Percentiles rank a stretch among this genome's conserved stretches.
phyloP scores from a whole-genome alignment of 2,797 vertebrate species.

The Xiphorhynchus erythropygius region DNA sequence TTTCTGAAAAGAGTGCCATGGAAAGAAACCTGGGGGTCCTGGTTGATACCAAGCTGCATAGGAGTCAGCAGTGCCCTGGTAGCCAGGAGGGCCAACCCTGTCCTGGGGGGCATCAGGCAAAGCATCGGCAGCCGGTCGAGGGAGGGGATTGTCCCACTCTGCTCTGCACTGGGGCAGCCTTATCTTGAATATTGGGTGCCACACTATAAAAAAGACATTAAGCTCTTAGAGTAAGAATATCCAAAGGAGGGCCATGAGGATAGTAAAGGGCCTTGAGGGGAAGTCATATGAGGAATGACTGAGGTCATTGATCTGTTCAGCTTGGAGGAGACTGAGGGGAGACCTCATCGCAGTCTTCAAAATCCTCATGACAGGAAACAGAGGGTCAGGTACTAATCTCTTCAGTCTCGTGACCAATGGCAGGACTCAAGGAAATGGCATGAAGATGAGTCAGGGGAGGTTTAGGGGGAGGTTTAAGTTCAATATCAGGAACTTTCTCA shows the following conservation, averaged over 20 bases:
- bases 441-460: neutral
- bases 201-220: no score
- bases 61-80: neutral
- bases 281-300: accelerated
- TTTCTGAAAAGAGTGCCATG: neutral
- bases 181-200: neutral
- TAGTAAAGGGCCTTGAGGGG: neutral
- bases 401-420: neutral
- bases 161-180: neutral
- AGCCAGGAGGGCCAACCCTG: neutral
- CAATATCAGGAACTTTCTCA: neutral
- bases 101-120: neutral
- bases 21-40: neutral
- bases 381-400: neutral
- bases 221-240: neutral
- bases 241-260: neutral
- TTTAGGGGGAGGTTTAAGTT: neutral
- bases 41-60: no score
- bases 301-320: neutral
- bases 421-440: neutral
- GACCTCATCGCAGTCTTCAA: neutral
- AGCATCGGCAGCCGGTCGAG: accelerated
- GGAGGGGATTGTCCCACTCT: neutral
- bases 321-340: neutral
- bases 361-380: neutral